Evolutionary conservation across 2,797 vertebrate genomes (phyloP).

Genomic region (Paguma larvata): DNA sequence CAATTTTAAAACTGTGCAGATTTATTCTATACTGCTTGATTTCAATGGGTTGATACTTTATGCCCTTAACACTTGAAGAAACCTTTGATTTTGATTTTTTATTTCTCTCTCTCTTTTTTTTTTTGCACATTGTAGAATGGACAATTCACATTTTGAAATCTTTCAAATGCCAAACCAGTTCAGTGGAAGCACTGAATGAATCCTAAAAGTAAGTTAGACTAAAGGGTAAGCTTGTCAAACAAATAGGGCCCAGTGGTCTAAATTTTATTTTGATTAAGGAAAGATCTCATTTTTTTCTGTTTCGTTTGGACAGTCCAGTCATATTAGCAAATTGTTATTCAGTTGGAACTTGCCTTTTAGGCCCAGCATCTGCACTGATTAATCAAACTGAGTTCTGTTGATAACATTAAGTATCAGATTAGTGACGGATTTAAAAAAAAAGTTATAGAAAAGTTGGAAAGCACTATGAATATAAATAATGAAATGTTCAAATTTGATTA

Average conservation of each 20-base stretch:
- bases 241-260: neutral
- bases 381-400: too few relatives aligned
- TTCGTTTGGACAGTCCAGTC: too few relatives aligned
- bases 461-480: too few relatives aligned
- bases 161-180: neutral
- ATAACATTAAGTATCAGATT: too few relatives aligned
- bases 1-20: neutral
- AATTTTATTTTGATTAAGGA: neutral
- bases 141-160: neutral
- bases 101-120: neutral
- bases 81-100: neutral
- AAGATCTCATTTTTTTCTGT: neutral
- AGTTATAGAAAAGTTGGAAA: too few relatives aligned
- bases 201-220: neutral
- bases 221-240: neutral
- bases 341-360: too few relatives aligned
- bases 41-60: neutral
- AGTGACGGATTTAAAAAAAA: too few relatives aligned
- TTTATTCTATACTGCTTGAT: neutral
- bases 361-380: too few relatives aligned
- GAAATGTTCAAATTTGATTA: too few relatives aligned
- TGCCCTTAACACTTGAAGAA: neutral
- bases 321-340: too few relatives aligned
- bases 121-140: neutral
- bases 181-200: neutral